Conservation (phyloP, 2,797 vertebrate genomes). For the Ficedula albicollis region DNA sequence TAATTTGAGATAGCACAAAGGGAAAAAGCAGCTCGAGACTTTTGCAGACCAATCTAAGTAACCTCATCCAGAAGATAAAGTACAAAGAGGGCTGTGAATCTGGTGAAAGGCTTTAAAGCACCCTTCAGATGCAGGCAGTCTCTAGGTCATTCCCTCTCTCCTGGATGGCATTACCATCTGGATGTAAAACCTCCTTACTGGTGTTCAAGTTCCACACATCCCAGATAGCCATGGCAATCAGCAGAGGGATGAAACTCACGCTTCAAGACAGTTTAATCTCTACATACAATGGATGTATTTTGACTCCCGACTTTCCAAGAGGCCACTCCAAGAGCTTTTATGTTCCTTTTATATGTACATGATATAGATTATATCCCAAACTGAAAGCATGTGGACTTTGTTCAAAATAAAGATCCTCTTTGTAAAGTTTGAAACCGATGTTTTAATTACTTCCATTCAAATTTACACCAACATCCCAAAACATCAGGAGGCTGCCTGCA, state of each 20-base stretch:
- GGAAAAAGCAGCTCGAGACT: neutral
- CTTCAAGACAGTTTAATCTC: neutral
- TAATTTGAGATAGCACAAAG: neutral
- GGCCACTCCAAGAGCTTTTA: neutral
- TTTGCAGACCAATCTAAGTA: neutral
- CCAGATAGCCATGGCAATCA: neutral
- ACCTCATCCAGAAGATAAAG: neutral
- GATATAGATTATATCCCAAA: neutral
- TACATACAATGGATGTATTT: neutral
- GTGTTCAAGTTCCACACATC: neutral
- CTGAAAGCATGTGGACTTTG: neutral
- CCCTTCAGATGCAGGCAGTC: neutral
- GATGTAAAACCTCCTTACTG: neutral
- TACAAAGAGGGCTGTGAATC: neutral
- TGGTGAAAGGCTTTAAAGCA: neutral
- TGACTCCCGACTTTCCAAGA: neutral
- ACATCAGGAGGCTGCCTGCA: neutral
- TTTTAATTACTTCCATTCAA: neutral
- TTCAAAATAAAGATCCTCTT: neutral
- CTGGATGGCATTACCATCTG: neutral
- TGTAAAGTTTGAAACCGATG: neutral
- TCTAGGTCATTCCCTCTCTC: neutral
- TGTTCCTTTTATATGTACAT: neutral
- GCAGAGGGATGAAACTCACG: neutral
- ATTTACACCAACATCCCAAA: neutral